Base-by-base conservation (phyloP, 2,113 vertebrate species). In the Pipra filicauda region DNA sequence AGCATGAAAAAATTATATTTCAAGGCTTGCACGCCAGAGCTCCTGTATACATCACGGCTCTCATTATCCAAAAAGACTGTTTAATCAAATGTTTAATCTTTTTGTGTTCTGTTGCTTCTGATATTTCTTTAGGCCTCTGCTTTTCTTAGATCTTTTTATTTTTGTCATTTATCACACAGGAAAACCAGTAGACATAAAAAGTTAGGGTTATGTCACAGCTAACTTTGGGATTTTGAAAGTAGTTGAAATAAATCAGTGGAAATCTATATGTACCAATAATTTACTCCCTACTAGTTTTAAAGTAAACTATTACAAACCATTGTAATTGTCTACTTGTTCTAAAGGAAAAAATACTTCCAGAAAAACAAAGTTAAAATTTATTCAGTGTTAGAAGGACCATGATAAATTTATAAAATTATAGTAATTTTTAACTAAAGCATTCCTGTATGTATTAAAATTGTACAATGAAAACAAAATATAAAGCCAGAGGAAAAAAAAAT, bases 281-380 rank as follows among this genome's bases (percentile, higher is more conserved):
- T 54, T 80, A 35, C 14, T 66, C 64, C 22, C 8, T 79, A 15
- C 9, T 31, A 59, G 12, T 8, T 65, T 79, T 83, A 73, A 81
- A 57, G 46, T 61, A 59, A 86, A 52, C 41, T 72, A 5, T 28
- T 54, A 35, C 6, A 76, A 75, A 13, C 4, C 30, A 31, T 17
- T 88, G 12, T 55, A 72, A 28, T 44, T 83, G 13, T 73, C 58
- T 52, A 0, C 20, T 71, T 23, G 5, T 22, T 72, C 18, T 61
- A 24, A 33, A 79, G 21, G 26, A 64, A 59, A 57, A 91, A 55
- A 8, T 39, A 39, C 13, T 28, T 43, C 17, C 0, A 0, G 2
- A 5, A 82, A 48, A 58, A 73, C 5, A 2, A 31, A 41, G 17
- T 61, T 82, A 57, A 88, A 83, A 73, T 12, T 15, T 35, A 64